These are phyloP conservation scores for Epizoanthus illoricatus DNA, from an alignment of 92 coral and sea anemone genomes.

Conservation along the genomic window DNA sequence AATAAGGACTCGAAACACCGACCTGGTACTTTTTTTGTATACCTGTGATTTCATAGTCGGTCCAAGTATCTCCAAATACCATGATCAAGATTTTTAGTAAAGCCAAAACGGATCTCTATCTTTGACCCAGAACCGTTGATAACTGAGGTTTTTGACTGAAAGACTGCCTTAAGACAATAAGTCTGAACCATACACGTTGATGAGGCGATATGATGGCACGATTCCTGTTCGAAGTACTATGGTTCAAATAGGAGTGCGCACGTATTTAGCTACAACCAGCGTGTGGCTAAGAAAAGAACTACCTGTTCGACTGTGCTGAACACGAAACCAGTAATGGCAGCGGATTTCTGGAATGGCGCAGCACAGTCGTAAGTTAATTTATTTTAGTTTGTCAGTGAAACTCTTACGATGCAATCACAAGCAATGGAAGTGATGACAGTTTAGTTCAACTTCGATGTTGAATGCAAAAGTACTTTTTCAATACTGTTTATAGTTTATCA, in stretches of 20 bases:
- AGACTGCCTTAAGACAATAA: too few species aligned
- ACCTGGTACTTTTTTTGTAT: too few species aligned
- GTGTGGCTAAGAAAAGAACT: not conserved
- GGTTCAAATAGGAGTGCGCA: not conserved
- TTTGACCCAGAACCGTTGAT: not conserved
- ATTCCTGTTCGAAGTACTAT: not conserved
- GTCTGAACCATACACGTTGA: too few species aligned
- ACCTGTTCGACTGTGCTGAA: not conserved
- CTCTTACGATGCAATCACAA: not conserved
- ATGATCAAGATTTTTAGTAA: not conserved
- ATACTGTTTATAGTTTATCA: not conserved
- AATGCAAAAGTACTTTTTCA: not conserved
- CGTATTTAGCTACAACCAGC: not conserved
- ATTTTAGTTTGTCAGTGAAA: not conserved
- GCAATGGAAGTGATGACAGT: not conserved
- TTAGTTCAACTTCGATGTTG: not conserved
- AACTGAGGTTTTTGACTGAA: too few species aligned
- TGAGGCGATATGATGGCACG: not conserved
- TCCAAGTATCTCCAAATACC: not conserved
- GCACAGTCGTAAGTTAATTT: slow-evolving; percentile 73
- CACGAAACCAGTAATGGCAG: slow-evolving; percentile 46
- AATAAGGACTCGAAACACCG: too few species aligned
- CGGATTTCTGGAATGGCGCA: slow-evolving; percentile 78
- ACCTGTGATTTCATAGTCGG: not conserved
- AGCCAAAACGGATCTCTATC: not conserved